Percentiles rank a stretch among this genome's conserved stretches.
Conservation (phyloP, 2,113 vertebrate genomes). For the Rallus limicola region DNA sequence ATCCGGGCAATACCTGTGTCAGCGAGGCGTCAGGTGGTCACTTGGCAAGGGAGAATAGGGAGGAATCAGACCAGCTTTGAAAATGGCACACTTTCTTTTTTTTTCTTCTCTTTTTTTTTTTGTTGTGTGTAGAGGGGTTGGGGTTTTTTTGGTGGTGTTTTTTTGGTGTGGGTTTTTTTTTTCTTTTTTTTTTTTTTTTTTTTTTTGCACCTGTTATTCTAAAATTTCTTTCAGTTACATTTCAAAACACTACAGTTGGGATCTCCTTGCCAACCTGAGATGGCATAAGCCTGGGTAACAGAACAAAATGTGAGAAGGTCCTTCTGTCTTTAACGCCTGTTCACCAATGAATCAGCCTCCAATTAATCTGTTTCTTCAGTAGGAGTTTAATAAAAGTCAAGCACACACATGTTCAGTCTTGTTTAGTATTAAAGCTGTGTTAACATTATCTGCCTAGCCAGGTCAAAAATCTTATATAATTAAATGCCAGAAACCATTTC, state of each 20-base stretch:
- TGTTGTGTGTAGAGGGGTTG: not conserved
- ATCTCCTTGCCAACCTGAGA: slow-evolving; percentile 90
- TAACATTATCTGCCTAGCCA: slow-evolving; percentile 82
- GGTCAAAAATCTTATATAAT: slow-evolving; percentile 84
- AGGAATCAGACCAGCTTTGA: slow-evolving; percentile 78
- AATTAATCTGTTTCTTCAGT: slow-evolving; percentile 96
- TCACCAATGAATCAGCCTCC: slow-evolving; percentile 87
- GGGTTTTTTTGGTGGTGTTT: not conserved
- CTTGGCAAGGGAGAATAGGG: slow-evolving; percentile 74
- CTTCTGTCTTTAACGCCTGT: slow-evolving; percentile 87
- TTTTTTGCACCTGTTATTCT: slow-evolving; percentile 89
- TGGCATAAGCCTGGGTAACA: slow-evolving; percentile 88
- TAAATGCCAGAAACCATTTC: slow-evolving; percentile 78
- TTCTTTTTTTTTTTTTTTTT: slow-evolving; percentile 14
- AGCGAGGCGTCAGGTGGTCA: slow-evolving; percentile 82
- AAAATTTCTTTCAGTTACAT: slow-evolving; percentile 86
- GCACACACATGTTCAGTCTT: slow-evolving; percentile 84
- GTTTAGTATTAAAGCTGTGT: slow-evolving; percentile 81
- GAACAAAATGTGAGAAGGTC: slow-evolving; percentile 89
- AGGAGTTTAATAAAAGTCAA: slow-evolving; percentile 91
- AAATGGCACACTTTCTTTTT: slow-evolving; percentile 66
- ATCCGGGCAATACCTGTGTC: slow-evolving; percentile 89
- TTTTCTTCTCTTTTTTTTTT: not conserved
- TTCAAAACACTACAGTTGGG: slow-evolving; percentile 88
- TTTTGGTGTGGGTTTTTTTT: not conserved